Conservation (phyloP, 1,140 invertebrate species). For the Calephelis virginiensis region DNA sequence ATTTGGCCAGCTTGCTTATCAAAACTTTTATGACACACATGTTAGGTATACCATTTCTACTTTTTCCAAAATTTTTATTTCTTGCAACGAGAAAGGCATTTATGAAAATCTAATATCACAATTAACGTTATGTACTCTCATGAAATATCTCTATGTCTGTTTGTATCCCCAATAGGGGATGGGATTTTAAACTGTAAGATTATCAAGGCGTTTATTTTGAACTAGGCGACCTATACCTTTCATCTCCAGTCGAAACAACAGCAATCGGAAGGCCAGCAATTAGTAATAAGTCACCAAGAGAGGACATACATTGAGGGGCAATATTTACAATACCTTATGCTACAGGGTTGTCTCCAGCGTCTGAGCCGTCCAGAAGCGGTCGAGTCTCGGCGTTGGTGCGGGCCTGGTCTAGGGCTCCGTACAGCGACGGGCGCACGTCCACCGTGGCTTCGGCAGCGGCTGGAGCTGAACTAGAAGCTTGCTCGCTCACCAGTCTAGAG, state of each 20-base stretch:
- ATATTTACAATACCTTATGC: conserved; percentile 35
- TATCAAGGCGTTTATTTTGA: too few relatives aligned
- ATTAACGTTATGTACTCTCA: conserved; percentile 1
- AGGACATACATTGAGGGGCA: conserved; percentile 1
- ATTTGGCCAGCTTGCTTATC: neutral
- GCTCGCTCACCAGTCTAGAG: conserved; percentile 64
- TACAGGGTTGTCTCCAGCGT: conserved; percentile 43
- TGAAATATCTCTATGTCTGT: conserved; percentile 1
- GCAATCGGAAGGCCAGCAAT: neutral
- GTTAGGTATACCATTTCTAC: neutral
- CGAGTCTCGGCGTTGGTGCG: conserved; percentile 52
- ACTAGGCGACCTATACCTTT: too few relatives aligned
- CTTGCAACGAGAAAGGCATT: neutral
- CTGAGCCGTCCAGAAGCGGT: conserved; percentile 42
- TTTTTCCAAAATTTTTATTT: neutral
- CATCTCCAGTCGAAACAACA: too few relatives aligned
- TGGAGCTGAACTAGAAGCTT: conserved; percentile 61
- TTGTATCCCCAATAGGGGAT: too few relatives aligned
- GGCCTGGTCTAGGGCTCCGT: conserved; percentile 60
- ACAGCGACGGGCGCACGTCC: conserved; percentile 49
- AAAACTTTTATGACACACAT: neutral
- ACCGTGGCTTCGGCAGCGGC: conserved; percentile 48
- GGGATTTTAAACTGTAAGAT: too few relatives aligned
- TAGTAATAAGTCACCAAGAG: neutral
- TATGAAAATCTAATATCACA: conserved; percentile 12